Evolutionary conservation across 1,140 invertebrate species (phyloP).

Genomic region (Leptinotarsa texana): DNA sequence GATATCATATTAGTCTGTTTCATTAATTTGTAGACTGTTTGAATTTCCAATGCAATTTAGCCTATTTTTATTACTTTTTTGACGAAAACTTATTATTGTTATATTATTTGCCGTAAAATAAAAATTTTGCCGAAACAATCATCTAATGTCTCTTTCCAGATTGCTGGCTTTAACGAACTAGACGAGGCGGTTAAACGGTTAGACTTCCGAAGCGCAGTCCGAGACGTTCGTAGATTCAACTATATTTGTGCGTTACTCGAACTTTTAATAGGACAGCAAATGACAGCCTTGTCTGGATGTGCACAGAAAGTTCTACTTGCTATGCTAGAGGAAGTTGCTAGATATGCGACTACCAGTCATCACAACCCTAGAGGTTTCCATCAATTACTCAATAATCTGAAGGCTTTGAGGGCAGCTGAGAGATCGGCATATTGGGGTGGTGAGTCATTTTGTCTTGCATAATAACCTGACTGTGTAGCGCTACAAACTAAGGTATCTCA

Average conservation of each 20-base stretch:
- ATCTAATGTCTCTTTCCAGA: conserved; percentile 60
- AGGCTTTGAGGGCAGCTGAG: conserved; percentile 63
- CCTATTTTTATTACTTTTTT: too few species aligned
- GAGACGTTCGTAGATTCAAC: conserved; percentile 91
- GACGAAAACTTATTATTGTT: too few species aligned
- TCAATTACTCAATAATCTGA: conserved; percentile 74
- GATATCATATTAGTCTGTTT: too few species aligned
- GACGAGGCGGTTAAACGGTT: conserved; percentile 92
- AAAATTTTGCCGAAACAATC: too few species aligned
- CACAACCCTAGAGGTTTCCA: conserved; percentile 84
- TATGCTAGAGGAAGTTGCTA: conserved; percentile 92
- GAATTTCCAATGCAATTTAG: too few species aligned
- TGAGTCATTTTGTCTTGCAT: conserved; percentile 4
- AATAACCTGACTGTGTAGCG: background rate
- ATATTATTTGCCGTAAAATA: too few species aligned
- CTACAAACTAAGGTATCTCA: background rate
- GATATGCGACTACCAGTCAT: conserved; percentile 75
- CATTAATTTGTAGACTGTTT: too few species aligned
- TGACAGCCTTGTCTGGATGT: conserved; percentile 85
- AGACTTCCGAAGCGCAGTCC: conserved; percentile 92
- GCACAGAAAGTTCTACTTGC: conserved; percentile 90
- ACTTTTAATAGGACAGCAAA: conserved; percentile 81
- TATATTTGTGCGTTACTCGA: conserved; percentile 94
- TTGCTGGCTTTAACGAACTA: conserved; percentile 92
- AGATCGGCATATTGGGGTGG: conserved; percentile 77